Conservation (phyloP, 1,140 invertebrate species). For the Parapsyche elsis region DNA sequence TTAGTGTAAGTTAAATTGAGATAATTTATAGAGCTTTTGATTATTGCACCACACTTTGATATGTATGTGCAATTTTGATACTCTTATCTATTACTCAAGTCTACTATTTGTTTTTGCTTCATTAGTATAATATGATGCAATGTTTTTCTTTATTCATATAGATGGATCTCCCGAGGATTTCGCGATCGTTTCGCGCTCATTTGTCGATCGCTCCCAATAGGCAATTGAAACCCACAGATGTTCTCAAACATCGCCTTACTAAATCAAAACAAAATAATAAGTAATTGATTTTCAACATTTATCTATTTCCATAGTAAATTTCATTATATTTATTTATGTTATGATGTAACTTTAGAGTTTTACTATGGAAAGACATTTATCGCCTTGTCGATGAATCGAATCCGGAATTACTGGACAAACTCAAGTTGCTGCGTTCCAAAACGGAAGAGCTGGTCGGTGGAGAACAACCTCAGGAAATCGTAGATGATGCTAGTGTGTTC, state of each 20-base stretch:
- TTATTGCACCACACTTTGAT: no score
- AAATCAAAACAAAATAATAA: constrained; percentile 48
- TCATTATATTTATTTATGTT: constrained; percentile 32
- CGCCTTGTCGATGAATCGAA: constrained; percentile 49
- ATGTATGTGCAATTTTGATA: no score
- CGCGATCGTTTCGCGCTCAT: constrained; percentile 56
- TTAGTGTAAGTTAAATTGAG: no score
- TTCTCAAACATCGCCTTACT: constrained; percentile 38
- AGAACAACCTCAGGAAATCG: constrained; percentile 67
- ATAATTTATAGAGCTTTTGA: no score
- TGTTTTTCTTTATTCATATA: no score
- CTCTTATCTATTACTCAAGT: no score
- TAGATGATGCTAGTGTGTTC: constrained; percentile 73
- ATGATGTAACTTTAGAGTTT: constrained; percentile 46
- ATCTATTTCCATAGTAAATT: no score
- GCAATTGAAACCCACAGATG: constrained; percentile 46
- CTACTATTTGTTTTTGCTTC: no score
- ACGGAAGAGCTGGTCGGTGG: constrained; percentile 60
- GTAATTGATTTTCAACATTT: constrained; percentile 42
- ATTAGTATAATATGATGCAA: no score
- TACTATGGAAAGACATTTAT: constrained; percentile 55
- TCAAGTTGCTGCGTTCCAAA: constrained; percentile 47
- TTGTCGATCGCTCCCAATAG: constrained; percentile 51
- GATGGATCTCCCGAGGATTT: constrained; percentile 57
- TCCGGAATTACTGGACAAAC: constrained; percentile 43